phyloP scores from a whole-genome alignment of 2,888 invertebrate genomes.

The Disparrhopalites patrizii region DNA sequence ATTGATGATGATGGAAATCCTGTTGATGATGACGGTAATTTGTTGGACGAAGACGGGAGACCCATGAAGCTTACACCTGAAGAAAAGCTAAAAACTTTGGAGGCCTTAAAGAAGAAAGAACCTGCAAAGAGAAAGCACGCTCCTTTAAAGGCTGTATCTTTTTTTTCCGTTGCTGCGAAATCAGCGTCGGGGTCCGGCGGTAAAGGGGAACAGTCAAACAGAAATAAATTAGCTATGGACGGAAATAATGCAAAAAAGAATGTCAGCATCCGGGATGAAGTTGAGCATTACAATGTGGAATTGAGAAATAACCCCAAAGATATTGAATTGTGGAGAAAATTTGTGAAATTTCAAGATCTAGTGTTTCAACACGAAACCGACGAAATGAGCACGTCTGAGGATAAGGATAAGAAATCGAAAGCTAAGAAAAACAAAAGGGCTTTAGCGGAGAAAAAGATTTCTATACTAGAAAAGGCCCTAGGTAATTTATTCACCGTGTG shows the following conservation, averaged over 20 bases:
- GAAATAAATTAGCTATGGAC: not conserved
- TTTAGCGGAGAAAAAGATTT: conserved; percentile 42
- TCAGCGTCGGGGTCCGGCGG: not conserved
- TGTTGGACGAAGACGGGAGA: conserved; percentile 12
- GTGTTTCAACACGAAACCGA: conserved; percentile 31
- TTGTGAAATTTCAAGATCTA: conserved; percentile 46
- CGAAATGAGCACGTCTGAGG: not conserved
- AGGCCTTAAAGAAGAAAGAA: not conserved
- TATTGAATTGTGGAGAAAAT: conserved; percentile 42
- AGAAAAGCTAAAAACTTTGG: not conserved
- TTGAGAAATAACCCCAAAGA: conserved; percentile 39
- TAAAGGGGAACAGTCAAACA: not conserved
- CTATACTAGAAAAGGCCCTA: conserved; percentile 41
- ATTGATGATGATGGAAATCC: conserved; percentile 30
- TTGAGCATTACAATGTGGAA: conserved; percentile 40
- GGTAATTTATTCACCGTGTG: conserved; percentile 25
- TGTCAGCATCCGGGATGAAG: conserved; percentile 30
- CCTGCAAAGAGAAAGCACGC: not conserved
- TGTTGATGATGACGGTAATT: conserved; percentile 15
- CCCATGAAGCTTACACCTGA: not conserved
- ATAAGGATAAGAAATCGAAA: conserved; percentile 20
- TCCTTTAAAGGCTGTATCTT: not conserved
- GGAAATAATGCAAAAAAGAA: not conserved
- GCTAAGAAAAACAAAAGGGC: conserved; percentile 33
- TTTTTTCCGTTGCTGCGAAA: not conserved